Base-by-base conservation (phyloP, 2,888 invertebrate genomes). In the Tachina grossa region DNA sequence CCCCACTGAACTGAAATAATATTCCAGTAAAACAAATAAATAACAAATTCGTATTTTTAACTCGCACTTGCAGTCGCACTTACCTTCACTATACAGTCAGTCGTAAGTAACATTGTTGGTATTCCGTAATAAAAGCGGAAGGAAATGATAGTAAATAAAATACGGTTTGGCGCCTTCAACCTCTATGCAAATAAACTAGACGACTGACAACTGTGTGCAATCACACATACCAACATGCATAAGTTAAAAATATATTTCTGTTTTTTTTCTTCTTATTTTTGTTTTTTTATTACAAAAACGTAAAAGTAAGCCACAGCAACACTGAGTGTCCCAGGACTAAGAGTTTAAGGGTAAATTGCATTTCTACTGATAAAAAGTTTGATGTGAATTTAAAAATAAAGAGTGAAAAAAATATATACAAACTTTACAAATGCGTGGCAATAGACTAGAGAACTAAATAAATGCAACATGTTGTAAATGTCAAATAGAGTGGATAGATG, bases 381-480 rank as follows among this genome's bases (percentile, higher is more conserved):
- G n/a, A 71, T 76, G 51, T 19, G 41, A 41, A 72, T 31, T 31
- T 55, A 65, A 51, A 65, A 74, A 74, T 16, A 66, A 19, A 45
- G 43, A 43, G 2, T 3, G 3, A 39, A 39, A 53, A 45, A 59
- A 31, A 83, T 75, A 69, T 19, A 13, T 9, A 74, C 49, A 82
- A 87, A 76, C 59, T 77, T 74, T 10, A 75, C 55, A 86, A 85
- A 49, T 81, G 77, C 76, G 79, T 72, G 66, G 82, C 83, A 84
- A 79, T 84, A 84, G 83, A 86, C 79, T 87, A 72, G 68, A n/a
- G 51, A 71, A 53, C 43, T 16, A 31, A 83, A 83, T 79, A 89
- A 88, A 89, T 89, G 90, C 91, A 91, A 91, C 91, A 91, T 89
- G 89, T 89, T 88, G 88, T 86, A 85, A 72, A 72, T 77, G 81